These are phyloP conservation scores for Mesembrinibis cayennensis DNA, from an alignment of 2,113 vertebrate species.

Conservation along the genomic window DNA sequence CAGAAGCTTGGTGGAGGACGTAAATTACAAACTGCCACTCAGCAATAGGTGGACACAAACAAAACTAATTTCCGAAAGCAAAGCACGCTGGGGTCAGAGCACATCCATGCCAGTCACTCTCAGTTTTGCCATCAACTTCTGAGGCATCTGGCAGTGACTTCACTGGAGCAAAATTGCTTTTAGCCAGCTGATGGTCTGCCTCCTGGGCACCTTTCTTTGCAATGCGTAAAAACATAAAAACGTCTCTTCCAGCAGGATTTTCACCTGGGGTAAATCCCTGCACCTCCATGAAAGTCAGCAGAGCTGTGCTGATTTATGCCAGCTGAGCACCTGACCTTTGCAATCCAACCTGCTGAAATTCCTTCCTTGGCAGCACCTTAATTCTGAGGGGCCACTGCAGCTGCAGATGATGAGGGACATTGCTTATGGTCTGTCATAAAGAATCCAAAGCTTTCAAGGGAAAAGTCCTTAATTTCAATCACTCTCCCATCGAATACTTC, in stretches of 20 bases:
- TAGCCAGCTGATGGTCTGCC: neutral
- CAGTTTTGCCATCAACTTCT: neutral
- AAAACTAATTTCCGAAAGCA: neutral
- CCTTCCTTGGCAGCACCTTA: neutral
- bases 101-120: fast-evolving
- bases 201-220: neutral
- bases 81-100: neutral
- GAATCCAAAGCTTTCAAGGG: constrained; percentile 16
- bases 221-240: neutral
- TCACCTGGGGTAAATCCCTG: neutral
- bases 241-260: neutral
- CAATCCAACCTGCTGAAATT: neutral
- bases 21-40: neutral
- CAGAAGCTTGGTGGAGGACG: neutral
- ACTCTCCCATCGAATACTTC: neutral
- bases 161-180: neutral
- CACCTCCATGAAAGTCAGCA: neutral
- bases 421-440: neutral
- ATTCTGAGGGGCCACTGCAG: neutral
- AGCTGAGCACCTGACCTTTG: neutral
- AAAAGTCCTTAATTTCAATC: neutral
- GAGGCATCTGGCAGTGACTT: neutral
- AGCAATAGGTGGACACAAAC: neutral
- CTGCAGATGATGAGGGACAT: neutral
- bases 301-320: neutral